phyloP scores from a whole-genome alignment of 1,140 invertebrate genomes.

The Bombyx mori region DNA sequence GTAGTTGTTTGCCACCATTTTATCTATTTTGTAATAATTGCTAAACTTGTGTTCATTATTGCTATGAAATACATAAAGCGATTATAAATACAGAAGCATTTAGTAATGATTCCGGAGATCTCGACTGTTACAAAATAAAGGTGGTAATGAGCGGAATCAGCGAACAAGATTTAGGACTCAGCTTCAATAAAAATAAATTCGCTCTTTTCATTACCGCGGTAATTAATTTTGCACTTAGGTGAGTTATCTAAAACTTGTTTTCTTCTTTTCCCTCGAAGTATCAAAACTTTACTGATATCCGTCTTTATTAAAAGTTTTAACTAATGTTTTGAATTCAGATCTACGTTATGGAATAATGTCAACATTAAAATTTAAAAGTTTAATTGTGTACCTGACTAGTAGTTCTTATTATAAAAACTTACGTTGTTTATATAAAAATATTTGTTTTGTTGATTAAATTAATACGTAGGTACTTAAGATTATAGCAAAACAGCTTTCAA shows the following conservation, averaged over 20 bases:
- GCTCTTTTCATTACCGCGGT: slow-evolving; percentile 8
- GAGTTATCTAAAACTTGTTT: background rate
- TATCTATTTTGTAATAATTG: too few species aligned
- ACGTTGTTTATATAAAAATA: background rate
- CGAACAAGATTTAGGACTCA: slow-evolving; percentile 5
- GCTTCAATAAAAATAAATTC: slow-evolving; percentile 12
- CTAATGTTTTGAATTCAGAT: background rate
- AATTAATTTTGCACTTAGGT: slow-evolving; percentile 9
- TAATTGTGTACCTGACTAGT: background rate
- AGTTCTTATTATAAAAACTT: background rate
- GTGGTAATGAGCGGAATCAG: slow-evolving; percentile 8
- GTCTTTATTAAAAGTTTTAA: background rate
- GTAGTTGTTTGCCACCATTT: too few species aligned
- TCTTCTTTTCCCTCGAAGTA: background rate
- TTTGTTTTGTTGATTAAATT: background rate
- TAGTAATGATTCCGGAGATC: too few species aligned
- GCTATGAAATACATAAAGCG: too few species aligned
- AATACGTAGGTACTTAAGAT: too few species aligned
- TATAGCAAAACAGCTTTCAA: too few species aligned
- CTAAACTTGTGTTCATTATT: too few species aligned
- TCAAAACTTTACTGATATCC: background rate
- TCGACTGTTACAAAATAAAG: too few species aligned
- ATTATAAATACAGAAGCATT: too few species aligned
- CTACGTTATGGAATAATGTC: background rate
- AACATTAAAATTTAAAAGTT: background rate